These are phyloP conservation scores for Spilogale gracilis DNA, from an alignment of 2,113 vertebrate genomes.

Conservation along the genomic window DNA sequence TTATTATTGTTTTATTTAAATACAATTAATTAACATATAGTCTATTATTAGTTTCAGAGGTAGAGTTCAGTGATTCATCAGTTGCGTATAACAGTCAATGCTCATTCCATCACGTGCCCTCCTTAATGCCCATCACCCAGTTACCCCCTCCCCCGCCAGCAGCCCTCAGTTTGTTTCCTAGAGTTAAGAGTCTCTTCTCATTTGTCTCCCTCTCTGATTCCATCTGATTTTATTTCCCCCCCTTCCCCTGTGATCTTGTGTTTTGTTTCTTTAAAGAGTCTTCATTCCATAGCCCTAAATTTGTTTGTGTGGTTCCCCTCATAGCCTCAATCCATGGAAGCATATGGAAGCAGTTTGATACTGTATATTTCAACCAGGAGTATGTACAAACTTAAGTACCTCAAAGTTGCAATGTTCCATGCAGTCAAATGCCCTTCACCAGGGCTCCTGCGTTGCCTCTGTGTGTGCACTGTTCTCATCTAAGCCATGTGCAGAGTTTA, in stretches of 20 bases:
- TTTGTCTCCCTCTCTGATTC: not conserved
- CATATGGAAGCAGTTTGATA: not conserved
- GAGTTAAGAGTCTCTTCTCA: not conserved
- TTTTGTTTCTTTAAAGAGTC: not conserved
- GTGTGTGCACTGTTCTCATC: not conserved
- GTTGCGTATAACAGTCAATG: not conserved
- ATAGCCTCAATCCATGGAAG: not conserved
- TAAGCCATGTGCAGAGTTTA: not conserved
- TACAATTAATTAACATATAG: not conserved
- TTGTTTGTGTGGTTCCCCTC: not conserved
- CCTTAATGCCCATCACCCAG: not conserved
- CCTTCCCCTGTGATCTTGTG: not conserved
- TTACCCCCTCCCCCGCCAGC: not conserved
- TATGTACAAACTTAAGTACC: not conserved
- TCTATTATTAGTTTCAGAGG: not conserved
- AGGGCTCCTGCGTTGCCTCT: rapidly evolving
- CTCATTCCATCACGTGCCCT: not conserved
- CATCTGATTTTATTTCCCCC: not conserved
- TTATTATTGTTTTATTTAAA: not conserved
- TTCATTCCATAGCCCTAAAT: not conserved
- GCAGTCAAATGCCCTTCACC: not conserved
- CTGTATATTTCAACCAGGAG: not conserved
- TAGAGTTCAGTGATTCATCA: not conserved
- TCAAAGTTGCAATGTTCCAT: not conserved
- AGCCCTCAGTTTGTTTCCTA: not conserved